Base-by-base conservation (phyloP, 2,797 vertebrate genomes). In the Arctocebus calabarensis region DNA sequence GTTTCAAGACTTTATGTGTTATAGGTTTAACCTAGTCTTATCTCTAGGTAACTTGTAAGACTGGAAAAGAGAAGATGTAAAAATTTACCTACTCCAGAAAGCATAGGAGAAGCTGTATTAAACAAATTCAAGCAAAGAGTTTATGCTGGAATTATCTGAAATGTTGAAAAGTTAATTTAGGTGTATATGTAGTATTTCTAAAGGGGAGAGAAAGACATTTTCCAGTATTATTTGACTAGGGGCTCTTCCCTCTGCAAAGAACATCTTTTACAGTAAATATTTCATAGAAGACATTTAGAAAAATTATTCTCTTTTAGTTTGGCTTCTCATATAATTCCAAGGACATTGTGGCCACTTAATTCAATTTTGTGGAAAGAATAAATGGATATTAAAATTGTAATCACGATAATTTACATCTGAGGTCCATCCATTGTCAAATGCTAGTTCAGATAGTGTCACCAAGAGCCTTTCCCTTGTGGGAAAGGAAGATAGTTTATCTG, bases 401-500 rank as follows among this genome's bases (percentile, higher is more conserved):
- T 93, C 7, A 90, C 68, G 93, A 79, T 88, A 59, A 94, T 75
- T 94, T 94, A 78, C 34, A 85, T 40, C 10, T 87, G 32, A 48
- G 23, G 17, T 88, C 29, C n/a, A 94, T 91, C 48, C 25, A 78
- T 88, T 93, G 92, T 74, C 57, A 85, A 85, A 74, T 94, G 7
- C 20, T 85, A 5, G 3, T 90, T 93, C 27, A 48, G 14, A 55
- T 73, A 71, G 32, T 92, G 25, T 96, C 83, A 82, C 68, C 23
- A 90, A 70, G 23, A 57, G 37, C 73, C 78, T 59, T 77, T n/a
- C n/a, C n/a, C 62, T 82, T 77, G 14, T 74, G 52, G 40, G 25
- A 74, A 79, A 92, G 45, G 20, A 85, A 85, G 74, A 71, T 22
- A 96, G 81, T 95, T 94, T 86, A 82, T 87, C 77, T 94, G 95